Evolutionary conservation across 2,113 vertebrate species (phyloP), one percentile per base, ranked within the genome.

Genomic region (Hippocampus zosterae): DNA sequence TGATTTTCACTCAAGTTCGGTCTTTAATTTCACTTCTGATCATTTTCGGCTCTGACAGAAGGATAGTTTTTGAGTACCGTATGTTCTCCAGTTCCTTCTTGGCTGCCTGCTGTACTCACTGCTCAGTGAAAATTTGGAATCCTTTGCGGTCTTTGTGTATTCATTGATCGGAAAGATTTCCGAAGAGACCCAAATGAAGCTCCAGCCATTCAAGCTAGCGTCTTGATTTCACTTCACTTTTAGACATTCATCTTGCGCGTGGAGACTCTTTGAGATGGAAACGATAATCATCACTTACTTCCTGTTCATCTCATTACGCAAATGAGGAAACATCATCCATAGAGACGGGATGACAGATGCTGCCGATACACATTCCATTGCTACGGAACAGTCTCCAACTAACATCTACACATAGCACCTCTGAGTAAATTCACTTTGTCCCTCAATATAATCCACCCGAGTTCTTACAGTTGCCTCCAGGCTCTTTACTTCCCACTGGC

Each of bases 401-500:
- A 74, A 77, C 70, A 66, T 56, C 65, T 64, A 57, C 67, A 60
- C 68, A 67, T 37, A 42, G 63, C 50, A 21, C 73, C 73, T 83
- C 50, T 71, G 68, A 72, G 66, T 63, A 59, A 78, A 74, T 65
- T 60, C 52, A 64, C 69, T 67, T 60, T n/a, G 64, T 74, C 69
- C 69, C 27, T 71, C 48, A 37, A 60, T 53, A 68, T n/a, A 15
- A 27, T 0, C 3, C 42, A 63, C 53, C 69, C 27, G 29, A 70
- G 27, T 37, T 46, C 68, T 79, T 79, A 71, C 67, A 52, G 61
- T 18, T 64, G 80, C n/a, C 80, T 76, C 42, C 2, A 63, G 84
- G 79, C 79, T 55, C 65, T 74, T 80, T 75, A 59, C 81, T 44
- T 80, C 81, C 74, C 80, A 77, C 85, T 68, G 67, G 66, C 72